These are phyloP conservation scores for Rosalia funebris DNA, from an alignment of 2,888 invertebrate species.

Conservation along the genomic window DNA sequence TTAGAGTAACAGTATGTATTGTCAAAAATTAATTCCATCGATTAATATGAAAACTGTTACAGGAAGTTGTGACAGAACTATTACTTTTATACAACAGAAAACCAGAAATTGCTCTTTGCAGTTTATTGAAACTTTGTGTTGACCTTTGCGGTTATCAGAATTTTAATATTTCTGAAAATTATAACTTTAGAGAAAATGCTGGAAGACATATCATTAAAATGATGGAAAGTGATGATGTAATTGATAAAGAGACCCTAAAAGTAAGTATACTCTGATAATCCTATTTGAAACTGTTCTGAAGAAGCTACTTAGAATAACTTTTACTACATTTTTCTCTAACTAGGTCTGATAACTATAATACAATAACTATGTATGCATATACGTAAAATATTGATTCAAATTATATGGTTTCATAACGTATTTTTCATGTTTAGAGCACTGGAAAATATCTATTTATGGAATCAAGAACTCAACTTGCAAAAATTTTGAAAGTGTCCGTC, in stretches of 20 bases:
- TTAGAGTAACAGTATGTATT: too few species aligned
- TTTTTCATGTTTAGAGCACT: conserved; percentile 17
- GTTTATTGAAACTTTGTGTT: conserved; percentile 24
- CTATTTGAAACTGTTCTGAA: too few species aligned
- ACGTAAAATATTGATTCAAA: too few species aligned
- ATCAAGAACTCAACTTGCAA: conserved; percentile 10
- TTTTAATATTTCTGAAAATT: conserved; percentile 18
- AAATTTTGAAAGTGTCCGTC: conserved; percentile 25
- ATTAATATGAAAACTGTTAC: neutral
- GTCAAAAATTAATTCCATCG: too few species aligned
- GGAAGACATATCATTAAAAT: conserved; percentile 19
- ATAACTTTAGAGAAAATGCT: conserved; percentile 15
- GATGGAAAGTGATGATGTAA: conserved; percentile 20
- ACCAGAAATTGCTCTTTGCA: conserved; percentile 15
- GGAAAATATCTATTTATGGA: conserved; percentile 31
- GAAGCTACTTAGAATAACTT: too few species aligned
- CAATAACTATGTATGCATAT: too few species aligned
- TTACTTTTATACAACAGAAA: conserved; percentile 16
- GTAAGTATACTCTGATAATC: too few species aligned
- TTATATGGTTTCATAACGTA: too few species aligned
- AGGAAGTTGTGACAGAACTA: conserved; percentile 26
- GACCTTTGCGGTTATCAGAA: conserved; percentile 30
- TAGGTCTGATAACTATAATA: too few species aligned
- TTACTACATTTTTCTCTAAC: too few species aligned
- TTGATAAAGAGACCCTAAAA: conserved; percentile 9